Evolutionary conservation across 2,113 vertebrate genomes (phyloP).

Genomic region (Pteruthius melanotis): DNA sequence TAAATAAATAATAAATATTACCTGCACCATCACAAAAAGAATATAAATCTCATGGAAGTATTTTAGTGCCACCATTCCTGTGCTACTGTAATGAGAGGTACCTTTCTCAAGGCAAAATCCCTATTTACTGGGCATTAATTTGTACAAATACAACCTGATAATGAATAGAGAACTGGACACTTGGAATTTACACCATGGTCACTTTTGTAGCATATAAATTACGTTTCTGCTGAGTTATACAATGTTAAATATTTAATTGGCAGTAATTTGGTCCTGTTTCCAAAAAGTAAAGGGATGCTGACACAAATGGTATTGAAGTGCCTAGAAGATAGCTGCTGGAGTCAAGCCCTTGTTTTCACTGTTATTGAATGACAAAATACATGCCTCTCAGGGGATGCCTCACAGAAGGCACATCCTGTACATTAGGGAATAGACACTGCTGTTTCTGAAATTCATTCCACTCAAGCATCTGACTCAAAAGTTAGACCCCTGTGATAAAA

Average conservation of each 20-base stretch:
- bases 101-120: not conserved
- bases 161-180: not conserved
- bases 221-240: not conserved
- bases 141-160: not conserved
- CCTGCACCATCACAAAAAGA: not conserved
- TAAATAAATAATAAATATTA: not conserved
- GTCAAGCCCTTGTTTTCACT: not conserved
- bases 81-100: not conserved
- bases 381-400: not conserved
- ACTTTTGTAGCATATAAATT: not conserved
- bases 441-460: not conserved
- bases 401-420: not conserved
- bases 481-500: not conserved
- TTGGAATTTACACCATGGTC: not conserved
- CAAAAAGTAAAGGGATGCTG: not conserved
- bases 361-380: not conserved
- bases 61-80: not conserved
- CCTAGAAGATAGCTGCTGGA: not conserved
- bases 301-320: not conserved
- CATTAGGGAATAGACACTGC: rapidly evolving
- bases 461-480: not conserved
- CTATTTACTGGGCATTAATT: not conserved
- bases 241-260: not conserved
- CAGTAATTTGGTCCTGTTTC: not conserved
- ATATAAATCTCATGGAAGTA: not conserved